These are phyloP conservation scores for Reticulitermes speratus DNA, from an alignment of 1,140 invertebrate genomes.

Conservation along the genomic window DNA sequence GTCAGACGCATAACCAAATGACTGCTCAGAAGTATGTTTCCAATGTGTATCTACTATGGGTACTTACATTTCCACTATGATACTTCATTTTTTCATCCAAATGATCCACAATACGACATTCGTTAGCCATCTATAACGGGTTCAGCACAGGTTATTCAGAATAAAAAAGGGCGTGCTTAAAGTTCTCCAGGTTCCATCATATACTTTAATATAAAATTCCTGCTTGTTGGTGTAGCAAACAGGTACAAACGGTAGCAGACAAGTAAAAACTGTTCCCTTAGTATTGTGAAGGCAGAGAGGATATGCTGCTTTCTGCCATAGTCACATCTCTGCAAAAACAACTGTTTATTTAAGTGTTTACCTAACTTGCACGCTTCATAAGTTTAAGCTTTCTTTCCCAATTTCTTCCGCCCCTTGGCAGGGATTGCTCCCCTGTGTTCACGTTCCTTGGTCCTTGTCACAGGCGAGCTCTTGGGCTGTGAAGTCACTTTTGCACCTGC, in stretches of 20 bases:
- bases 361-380: background rate
- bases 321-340: background rate
- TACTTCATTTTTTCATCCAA: background rate
- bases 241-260: slow-evolving; percentile 19
- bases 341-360: background rate
- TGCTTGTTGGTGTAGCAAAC: slow-evolving; percentile 20
- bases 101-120: slow-evolving; percentile 20
- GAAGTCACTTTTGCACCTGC: slow-evolving; percentile 26
- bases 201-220: slow-evolving; percentile 28
- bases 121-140: slow-evolving; percentile 23
- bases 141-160: slow-evolving; percentile 23
- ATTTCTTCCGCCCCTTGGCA: slow-evolving; percentile 29
- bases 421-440: slow-evolving; percentile 14
- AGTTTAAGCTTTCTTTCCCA: slow-evolving; percentile 32
- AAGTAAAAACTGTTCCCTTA: slow-evolving; percentile 25
- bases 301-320: slow-evolving; percentile 24
- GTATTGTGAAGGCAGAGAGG: slow-evolving; percentile 25
- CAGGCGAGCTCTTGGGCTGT: slow-evolving; percentile 24
- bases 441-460: slow-evolving; percentile 19
- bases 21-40: background rate
- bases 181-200: slow-evolving; percentile 17
- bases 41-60: background rate
- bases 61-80: background rate
- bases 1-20: background rate
- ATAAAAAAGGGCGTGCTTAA: slow-evolving; percentile 8